Percentiles rank a stretch among this genome's conserved stretches.
These are phyloP conservation scores for Corbicula japonica DNA, from an alignment of 2,888 invertebrate species.

Conservation along the genomic window DNA sequence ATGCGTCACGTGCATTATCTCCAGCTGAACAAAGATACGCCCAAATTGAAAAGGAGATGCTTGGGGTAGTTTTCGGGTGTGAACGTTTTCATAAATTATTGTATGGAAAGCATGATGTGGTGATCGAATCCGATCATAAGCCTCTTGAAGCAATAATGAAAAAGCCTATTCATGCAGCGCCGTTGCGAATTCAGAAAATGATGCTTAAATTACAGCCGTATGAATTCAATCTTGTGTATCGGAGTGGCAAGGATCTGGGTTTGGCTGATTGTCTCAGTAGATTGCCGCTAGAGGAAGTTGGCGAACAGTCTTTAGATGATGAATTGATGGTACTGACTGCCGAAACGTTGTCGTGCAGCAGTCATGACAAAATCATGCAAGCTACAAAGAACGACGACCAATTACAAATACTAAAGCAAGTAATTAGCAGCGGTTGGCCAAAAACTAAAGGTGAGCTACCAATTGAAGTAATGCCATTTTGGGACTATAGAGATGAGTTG, in stretches of 20 bases:
- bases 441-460: slow-evolving; percentile 29
- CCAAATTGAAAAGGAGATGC: slow-evolving; percentile 65
- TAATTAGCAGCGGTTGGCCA: slow-evolving; percentile 40
- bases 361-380: slow-evolving; percentile 28
- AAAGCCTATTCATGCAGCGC: slow-evolving; percentile 39
- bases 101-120: slow-evolving; percentile 41
- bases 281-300: slow-evolving; percentile 21
- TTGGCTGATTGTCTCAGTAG: slow-evolving; percentile 36
- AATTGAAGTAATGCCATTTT: slow-evolving; percentile 29
- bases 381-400: slow-evolving; percentile 35
- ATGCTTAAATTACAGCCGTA: slow-evolving; percentile 35
- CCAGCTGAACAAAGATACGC: slow-evolving; percentile 55
- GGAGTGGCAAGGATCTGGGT: slow-evolving; percentile 36
- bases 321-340: slow-evolving; percentile 21
- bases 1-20: slow-evolving; percentile 56
- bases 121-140: slow-evolving; percentile 50
- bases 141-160: slow-evolving; percentile 31
- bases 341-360: slow-evolving; percentile 21
- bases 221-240: slow-evolving; percentile 30
- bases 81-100: slow-evolving; percentile 57
- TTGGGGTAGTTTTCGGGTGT: slow-evolving; percentile 58
- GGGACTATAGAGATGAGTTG: too few relatives aligned
- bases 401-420: slow-evolving; percentile 21
- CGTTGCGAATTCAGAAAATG: slow-evolving; percentile 34
- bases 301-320: slow-evolving; percentile 14